These are phyloP conservation scores for Hormiphora californensis DNA, from an alignment of 37 sponge, comb jelly and placozoan species.

Conservation along the genomic window DNA sequence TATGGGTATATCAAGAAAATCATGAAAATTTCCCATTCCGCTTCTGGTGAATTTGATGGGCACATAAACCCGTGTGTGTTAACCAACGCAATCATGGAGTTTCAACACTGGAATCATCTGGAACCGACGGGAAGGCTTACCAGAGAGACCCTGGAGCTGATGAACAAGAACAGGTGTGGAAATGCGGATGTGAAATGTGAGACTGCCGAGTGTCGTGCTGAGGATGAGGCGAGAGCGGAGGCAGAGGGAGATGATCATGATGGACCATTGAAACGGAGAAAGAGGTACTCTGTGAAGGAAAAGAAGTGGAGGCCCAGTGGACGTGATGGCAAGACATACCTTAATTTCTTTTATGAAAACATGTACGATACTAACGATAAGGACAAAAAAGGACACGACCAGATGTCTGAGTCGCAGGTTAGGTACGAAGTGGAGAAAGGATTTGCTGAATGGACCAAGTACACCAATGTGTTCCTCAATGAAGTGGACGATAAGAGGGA, in stretches of 20 bases:
- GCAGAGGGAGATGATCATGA: background rate
- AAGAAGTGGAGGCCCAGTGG: background rate
- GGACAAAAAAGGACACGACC: background rate
- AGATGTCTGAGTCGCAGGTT: background rate
- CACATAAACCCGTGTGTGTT: constrained; percentile 1
- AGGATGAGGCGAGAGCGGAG: background rate
- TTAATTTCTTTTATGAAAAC: background rate
- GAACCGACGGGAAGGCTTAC: background rate
- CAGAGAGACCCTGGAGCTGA: background rate
- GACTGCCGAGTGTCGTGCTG: constrained; percentile 11
- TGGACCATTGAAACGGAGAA: too few relatives aligned
- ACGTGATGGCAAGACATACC: background rate
- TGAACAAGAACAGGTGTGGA: constrained; percentile 12
- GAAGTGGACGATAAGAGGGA: background rate
- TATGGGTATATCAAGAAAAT: constrained; percentile 23
- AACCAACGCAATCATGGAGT: constrained; percentile 44
- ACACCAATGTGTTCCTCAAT: background rate
- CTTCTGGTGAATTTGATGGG: background rate
- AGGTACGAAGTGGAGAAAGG: background rate
- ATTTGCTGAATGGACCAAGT: background rate
- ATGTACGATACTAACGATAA: background rate
- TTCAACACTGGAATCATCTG: background rate
- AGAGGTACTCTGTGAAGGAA: background rate
- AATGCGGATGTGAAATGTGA: constrained; percentile 12
- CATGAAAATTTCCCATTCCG: background rate